Evolutionary conservation across 2,888 invertebrate genomes (phyloP).

Genomic region (Epicampocera succincta): DNA sequence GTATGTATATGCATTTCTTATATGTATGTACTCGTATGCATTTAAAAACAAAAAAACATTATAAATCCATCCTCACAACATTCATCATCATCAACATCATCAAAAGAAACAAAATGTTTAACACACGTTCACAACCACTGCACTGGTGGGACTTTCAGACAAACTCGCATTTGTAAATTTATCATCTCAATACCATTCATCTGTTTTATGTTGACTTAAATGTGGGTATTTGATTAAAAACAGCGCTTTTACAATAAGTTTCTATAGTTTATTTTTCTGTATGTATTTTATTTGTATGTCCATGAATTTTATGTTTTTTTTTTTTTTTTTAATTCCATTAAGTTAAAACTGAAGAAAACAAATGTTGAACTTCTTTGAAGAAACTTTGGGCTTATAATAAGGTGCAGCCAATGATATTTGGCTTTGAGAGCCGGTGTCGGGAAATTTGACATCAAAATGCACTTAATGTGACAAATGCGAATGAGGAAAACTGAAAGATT

Average conservation of each 20-base stretch:
- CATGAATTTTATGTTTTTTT: too few species aligned
- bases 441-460: too few species aligned
- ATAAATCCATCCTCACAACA: slow-evolving; percentile 38
- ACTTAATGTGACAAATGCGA: too few species aligned
- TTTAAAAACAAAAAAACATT: not conserved
- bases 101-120: not conserved
- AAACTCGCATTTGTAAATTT: slow-evolving; percentile 58
- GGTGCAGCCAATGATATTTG: too few species aligned
- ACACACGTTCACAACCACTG: slow-evolving; percentile 12
- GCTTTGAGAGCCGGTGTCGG: too few species aligned
- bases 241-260: not conserved
- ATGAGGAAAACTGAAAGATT: too few species aligned
- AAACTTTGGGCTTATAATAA: too few species aligned
- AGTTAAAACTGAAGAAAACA: too few species aligned
- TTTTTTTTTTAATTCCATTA: too few species aligned
- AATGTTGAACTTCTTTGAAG: too few species aligned
- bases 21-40: not conserved
- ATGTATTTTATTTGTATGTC: slow-evolving; percentile 15
- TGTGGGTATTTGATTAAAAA: slow-evolving; percentile 52
- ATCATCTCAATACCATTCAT: slow-evolving; percentile 46
- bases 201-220: slow-evolving; percentile 41
- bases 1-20: too few species aligned
- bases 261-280: slow-evolving; percentile 16
- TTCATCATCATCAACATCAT: slow-evolving; percentile 14
- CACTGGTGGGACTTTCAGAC: slow-evolving; percentile 46